A percentile compares a stretch with the other conserved stretches of the same genome.
Conservation (phyloP, 2,797 vertebrate species). For the Huso huso region DNA sequence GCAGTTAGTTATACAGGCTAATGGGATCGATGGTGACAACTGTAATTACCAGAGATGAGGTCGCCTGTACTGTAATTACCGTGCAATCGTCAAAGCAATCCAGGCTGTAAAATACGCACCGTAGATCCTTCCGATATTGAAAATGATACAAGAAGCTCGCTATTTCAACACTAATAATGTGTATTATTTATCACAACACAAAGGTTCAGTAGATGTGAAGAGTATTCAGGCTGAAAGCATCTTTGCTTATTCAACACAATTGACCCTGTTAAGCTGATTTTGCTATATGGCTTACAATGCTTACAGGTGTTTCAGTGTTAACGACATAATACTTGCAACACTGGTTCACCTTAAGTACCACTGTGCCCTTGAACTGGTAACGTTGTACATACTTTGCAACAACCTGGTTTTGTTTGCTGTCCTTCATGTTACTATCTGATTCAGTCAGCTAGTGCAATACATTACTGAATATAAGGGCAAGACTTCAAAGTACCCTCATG, state of each 20-base stretch:
- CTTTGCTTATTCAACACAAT: conserved; percentile 36
- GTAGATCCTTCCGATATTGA: conserved; percentile 37
- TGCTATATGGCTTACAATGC: not conserved
- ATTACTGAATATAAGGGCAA: too few relatives aligned
- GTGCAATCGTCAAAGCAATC: conserved; percentile 48
- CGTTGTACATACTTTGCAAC: too few relatives aligned
- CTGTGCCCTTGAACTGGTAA: too few relatives aligned
- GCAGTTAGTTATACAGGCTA: conserved; percentile 67
- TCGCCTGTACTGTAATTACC: conserved; percentile 65
- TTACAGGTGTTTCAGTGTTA: conserved; percentile 10
- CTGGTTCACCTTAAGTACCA: too few relatives aligned
- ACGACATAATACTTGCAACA: conserved; percentile 24
- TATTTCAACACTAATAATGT: conserved; percentile 15
- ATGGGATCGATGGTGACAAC: conserved; percentile 68
- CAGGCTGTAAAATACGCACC: conserved; percentile 48
- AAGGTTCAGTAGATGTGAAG: conserved; percentile 14
- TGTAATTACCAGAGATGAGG: conserved; percentile 71
- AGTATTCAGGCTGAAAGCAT: conserved; percentile 31
- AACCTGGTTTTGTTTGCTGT: too few relatives aligned
- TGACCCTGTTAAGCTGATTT: conserved; percentile 33
- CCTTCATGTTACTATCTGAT: too few relatives aligned
- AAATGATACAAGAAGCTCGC: conserved; percentile 9
- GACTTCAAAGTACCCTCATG: too few relatives aligned
- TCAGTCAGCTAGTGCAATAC: too few relatives aligned
- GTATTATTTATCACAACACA: conserved; percentile 15